Base-by-base conservation (phyloP, 2,797 vertebrate genomes). In the Cheirogaleus major region DNA sequence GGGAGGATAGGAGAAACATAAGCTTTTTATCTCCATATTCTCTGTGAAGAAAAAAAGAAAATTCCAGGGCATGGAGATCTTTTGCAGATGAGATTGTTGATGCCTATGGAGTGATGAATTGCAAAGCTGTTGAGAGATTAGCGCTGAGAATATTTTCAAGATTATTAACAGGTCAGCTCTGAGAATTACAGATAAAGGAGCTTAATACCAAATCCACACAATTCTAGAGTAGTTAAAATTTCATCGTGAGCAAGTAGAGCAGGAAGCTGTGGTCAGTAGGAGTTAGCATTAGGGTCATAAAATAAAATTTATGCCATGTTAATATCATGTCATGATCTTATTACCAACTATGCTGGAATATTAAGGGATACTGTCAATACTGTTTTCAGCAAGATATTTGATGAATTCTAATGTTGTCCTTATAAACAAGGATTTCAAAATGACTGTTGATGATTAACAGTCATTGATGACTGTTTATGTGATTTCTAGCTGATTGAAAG, bases 391-490 rank as follows among this genome's bases (percentile, higher is more conserved):
- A 76, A 86, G 38, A 35, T 76, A 87, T 30, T 41, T 35, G 35
- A 63, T 63, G 27, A 75, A 63, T 82, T 59, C 27, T 78, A 43
- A 38, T 50, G 43, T 38, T 70, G 59, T 11, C 43, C 25, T 67
- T 93, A 35, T 23, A 35, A 82, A 75, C 4, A 55, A 93, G 17
- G 7, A 93, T 83, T 92, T 89, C 69, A 79, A 93, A 80, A 81
- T 38, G 5, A 57, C 20, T 55, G 55, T 57, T 9, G 55, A 57
- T 57, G 22, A 57, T 57, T 22, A 57, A 23, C 55, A 57, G 55
- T 57, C 55, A 3, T 43, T 79, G 41, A 55, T 78, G 6, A 86
- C 15, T 27, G 11, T 23, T 30, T 78, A 67, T 55, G 35, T 67
- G 14, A 63, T 57, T 20, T 45, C 17, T 45, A 67, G 52, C 61